phyloP scores from a whole-genome alignment of 2,797 vertebrate species.

The Ciconia nigra region DNA sequence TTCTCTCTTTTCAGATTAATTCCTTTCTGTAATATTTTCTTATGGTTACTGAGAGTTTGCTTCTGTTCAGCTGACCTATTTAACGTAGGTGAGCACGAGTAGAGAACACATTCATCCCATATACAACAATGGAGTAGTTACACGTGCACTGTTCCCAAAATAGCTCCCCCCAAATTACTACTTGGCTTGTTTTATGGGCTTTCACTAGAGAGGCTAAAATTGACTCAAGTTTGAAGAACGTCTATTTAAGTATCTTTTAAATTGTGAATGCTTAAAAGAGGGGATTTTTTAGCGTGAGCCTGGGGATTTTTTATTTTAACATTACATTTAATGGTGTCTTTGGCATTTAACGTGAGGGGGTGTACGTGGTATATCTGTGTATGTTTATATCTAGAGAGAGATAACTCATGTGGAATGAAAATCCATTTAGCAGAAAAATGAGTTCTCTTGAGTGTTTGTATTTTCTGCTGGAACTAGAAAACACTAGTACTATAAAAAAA shows the following conservation, averaged over 20 bases:
- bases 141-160: neutral
- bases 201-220: slow-evolving; percentile 49
- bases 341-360: slow-evolving; percentile 54
- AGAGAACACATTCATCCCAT: neutral
- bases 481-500: slow-evolving; percentile 57
- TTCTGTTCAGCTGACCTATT: slow-evolving; percentile 26
- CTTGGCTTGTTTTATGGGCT: slow-evolving; percentile 16
- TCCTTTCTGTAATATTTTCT: slow-evolving; percentile 15
- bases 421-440: slow-evolving; percentile 70
- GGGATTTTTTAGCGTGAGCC: neutral
- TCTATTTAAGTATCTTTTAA: slow-evolving; percentile 58
- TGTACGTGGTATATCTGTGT: slow-evolving; percentile 41
- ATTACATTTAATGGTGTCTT: slow-evolving; percentile 53
- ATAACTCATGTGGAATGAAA: slow-evolving; percentile 62
- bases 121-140: neutral
- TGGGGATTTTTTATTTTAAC: slow-evolving; percentile 59
- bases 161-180: slow-evolving; percentile 17
- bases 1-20: slow-evolving; percentile 4
- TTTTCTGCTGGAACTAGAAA: slow-evolving; percentile 67
- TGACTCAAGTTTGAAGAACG: slow-evolving; percentile 56
- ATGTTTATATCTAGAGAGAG: slow-evolving; percentile 57
- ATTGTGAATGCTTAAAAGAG: slow-evolving; percentile 45
- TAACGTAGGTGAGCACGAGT: neutral
- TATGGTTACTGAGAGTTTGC: neutral
- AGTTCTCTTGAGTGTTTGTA: slow-evolving; percentile 61